These are phyloP conservation scores for Dryobates pubescens DNA, from an alignment of 2,797 vertebrate species.

Conservation along the genomic window DNA sequence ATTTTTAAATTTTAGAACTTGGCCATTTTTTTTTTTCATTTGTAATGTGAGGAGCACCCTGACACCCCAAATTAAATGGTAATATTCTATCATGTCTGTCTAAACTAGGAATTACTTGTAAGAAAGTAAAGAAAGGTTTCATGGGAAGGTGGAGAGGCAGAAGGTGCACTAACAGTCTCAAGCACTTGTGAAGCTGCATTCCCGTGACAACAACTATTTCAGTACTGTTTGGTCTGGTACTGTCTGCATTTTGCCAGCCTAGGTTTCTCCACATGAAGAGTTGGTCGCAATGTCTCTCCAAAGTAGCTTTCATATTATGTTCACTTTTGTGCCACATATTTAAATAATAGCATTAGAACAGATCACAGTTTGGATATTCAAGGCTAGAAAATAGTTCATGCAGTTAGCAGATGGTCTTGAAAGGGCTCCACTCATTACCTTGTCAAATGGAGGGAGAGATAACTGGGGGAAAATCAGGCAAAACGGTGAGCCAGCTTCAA, in stretches of 20 bases:
- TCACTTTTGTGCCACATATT: background rate
- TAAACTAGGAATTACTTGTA: background rate
- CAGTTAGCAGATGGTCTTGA: background rate
- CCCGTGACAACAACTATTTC: background rate
- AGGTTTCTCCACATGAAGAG: background rate
- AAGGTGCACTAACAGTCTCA: background rate
- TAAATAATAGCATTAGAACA: constrained; percentile 20
- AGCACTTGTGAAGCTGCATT: background rate
- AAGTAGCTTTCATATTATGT: background rate
- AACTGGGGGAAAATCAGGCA: constrained; percentile 4
- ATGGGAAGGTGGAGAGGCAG: background rate
- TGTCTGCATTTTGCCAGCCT: background rate
- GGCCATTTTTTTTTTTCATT: background rate
- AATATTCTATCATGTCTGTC: background rate
- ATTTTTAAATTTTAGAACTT: background rate
- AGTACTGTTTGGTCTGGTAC: background rate
- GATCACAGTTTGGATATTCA: background rate
- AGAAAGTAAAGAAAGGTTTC: background rate
- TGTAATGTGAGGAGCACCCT: background rate
- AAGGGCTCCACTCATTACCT: constrained; percentile 2
- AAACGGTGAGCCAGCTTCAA: constrained; percentile 44
- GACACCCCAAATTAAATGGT: background rate
- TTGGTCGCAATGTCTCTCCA: background rate
- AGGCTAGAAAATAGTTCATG: constrained; percentile 32
- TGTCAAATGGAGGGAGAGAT: constrained; percentile 12